These are phyloP conservation scores for Ciconia stormi DNA, from an alignment of 2,113 vertebrate species.

Conservation along the genomic window DNA sequence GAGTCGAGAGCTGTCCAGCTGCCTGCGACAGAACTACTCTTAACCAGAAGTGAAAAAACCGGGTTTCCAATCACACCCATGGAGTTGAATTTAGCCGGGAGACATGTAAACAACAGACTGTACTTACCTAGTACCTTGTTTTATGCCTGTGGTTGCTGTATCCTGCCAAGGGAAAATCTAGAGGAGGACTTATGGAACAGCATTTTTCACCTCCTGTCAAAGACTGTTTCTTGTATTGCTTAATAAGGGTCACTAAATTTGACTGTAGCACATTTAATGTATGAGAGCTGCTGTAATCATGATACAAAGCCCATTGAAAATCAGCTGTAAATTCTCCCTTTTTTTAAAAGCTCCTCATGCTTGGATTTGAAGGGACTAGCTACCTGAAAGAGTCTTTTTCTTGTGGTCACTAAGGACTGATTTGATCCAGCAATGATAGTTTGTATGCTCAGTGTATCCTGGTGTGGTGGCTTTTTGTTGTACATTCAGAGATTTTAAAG, in stretches of 20 bases:
- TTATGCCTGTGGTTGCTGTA: fast-evolving
- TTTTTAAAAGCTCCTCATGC: neutral
- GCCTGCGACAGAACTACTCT: fast-evolving
- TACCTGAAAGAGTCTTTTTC: neutral
- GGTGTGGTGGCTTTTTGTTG: neutral
- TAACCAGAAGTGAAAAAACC: neutral
- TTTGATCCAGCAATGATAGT: neutral
- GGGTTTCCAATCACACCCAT: neutral
- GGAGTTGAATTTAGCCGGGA: neutral
- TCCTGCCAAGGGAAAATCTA: neutral
- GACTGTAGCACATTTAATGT: no score
- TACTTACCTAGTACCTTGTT: neutral
- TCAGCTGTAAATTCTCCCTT: neutral
- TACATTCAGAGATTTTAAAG: neutral
- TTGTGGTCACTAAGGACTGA: neutral
- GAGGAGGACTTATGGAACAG: neutral
- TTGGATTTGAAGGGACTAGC: neutral
- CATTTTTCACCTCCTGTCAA: neutral
- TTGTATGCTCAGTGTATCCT: neutral
- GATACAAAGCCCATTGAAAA: neutral
- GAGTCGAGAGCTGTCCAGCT: neutral
- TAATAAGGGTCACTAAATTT: neutral
- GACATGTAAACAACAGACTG: neutral
- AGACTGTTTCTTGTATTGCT: neutral
- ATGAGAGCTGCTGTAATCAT: neutral